These are phyloP conservation scores for Scolopax rusticola DNA, from an alignment of 2,797 vertebrate genomes.

Conservation along the genomic window DNA sequence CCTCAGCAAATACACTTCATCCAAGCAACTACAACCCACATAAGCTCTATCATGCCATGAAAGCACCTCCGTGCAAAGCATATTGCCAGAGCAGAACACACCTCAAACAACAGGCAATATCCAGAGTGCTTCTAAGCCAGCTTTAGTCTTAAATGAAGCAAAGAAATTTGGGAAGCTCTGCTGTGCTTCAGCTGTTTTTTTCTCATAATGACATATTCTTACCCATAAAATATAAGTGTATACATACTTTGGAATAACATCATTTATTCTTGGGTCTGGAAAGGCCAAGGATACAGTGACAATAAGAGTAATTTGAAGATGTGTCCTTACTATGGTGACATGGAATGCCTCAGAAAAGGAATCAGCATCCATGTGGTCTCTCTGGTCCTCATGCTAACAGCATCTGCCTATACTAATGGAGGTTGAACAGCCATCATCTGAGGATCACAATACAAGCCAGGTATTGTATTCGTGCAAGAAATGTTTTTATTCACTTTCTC, in stretches of 20 bases:
- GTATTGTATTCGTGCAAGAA: background rate
- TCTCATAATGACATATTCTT: background rate
- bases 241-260: background rate
- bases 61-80: background rate
- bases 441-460: background rate
- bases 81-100: background rate
- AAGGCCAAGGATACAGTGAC: background rate
- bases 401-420: background rate
- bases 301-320: background rate
- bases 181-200: background rate
- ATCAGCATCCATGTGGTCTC: background rate
- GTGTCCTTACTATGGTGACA: background rate
- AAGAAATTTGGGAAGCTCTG: background rate
- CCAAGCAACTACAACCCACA: background rate
- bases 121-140: background rate
- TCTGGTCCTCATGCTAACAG: background rate
- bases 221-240: background rate
- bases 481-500: background rate
- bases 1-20: background rate
- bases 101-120: background rate
- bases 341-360: background rate
- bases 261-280: background rate
- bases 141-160: background rate
- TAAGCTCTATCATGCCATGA: background rate
- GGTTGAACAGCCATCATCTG: background rate